Evolutionary conservation across 2,797 vertebrate genomes (phyloP).

Genomic region (Girardinus metallicus): DNA sequence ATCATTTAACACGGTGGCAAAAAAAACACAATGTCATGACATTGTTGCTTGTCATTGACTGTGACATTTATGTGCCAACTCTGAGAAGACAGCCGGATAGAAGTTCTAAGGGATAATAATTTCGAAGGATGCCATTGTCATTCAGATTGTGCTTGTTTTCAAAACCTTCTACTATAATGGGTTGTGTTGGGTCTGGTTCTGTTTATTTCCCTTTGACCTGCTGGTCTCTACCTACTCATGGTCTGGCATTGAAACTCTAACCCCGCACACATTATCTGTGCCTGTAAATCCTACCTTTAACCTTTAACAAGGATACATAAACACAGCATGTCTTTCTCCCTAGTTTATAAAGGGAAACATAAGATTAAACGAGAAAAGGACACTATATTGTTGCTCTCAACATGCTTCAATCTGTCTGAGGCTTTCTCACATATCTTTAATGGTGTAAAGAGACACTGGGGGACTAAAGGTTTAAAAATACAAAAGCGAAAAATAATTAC

Average conservation of each 20-base stretch:
- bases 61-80: constrained; percentile 43
- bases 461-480: constrained; percentile 63
- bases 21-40: constrained; percentile 43
- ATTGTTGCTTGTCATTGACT: constrained; percentile 46
- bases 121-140: constrained; percentile 59
- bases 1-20: constrained; percentile 29
- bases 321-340: constrained; percentile 27
- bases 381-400: constrained; percentile 61
- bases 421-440: constrained; percentile 76
- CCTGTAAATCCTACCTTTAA: constrained; percentile 40
- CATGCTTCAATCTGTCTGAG: constrained; percentile 73
- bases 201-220: constrained; percentile 82
- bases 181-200: constrained; percentile 76
- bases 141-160: constrained; percentile 69
- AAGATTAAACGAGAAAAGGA: constrained; percentile 66
- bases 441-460: constrained; percentile 72
- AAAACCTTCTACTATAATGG: constrained; percentile 65
- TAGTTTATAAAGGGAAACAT: constrained; percentile 43
- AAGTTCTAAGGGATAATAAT: constrained; percentile 32
- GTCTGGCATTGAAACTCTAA: constrained; percentile 31
- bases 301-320: constrained; percentile 47
- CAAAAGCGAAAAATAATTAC: constrained; percentile 72
- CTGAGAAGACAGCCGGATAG: constrained; percentile 19
- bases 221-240: constrained; percentile 67
- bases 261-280: constrained; percentile 28